Evolutionary conservation across 2,113 vertebrate genomes (phyloP).

Genomic region (Pangasianodon gigas): DNA sequence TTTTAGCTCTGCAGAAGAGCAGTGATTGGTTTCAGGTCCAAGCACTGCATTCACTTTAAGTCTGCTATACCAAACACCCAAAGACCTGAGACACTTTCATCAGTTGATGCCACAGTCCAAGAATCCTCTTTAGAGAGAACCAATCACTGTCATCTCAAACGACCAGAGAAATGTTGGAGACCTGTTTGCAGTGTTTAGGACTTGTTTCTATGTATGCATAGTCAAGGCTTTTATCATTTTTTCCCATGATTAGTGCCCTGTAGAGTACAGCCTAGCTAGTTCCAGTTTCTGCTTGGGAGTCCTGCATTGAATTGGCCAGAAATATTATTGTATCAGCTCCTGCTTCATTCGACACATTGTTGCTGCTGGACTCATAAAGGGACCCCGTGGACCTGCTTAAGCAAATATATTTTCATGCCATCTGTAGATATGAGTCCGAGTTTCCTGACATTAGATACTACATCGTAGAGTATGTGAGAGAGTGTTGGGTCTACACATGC

Average conservation of each 20-base stretch:
- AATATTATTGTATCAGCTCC: constrained; percentile 32
- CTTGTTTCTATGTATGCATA: neutral
- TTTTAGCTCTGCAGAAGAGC: neutral
- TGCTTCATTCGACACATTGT: constrained; percentile 34
- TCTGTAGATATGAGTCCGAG: constrained; percentile 23
- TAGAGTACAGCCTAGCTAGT: neutral
- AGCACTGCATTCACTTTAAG: neutral
- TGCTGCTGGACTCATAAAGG: constrained; percentile 40
- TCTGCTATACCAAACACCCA: neutral
- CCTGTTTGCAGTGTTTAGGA: neutral
- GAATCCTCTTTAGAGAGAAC: neutral
- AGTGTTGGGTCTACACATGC: constrained; percentile 3
- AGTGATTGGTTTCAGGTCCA: neutral
- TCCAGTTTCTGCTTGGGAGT: constrained; percentile 7
- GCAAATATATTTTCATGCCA: constrained; percentile 25
- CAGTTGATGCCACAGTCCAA: neutral
- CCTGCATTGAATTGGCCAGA: constrained; percentile 26
- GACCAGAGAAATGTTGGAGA: neutral
- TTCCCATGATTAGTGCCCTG: neutral
- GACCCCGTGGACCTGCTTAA: neutral
- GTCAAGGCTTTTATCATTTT: neutral
- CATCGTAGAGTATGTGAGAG: constrained; percentile 6
- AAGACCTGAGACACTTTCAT: neutral
- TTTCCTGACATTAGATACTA: constrained; percentile 37
- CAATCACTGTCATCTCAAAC: neutral